Evolutionary conservation across 2,888 invertebrate genomes (phyloP).

Genomic region (Atethmia centrago): DNA sequence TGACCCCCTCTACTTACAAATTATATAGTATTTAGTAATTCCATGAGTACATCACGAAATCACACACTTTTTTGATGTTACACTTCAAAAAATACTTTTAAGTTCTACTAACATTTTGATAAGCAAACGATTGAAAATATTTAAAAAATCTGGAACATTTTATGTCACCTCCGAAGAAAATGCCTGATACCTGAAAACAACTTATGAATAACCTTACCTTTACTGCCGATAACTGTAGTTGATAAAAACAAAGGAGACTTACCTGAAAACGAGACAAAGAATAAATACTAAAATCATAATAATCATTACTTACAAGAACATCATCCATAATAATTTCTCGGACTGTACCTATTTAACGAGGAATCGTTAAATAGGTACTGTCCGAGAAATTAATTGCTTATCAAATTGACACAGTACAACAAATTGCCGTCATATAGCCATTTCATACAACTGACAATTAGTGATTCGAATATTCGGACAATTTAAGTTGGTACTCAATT

Average conservation of each 20-base stretch:
- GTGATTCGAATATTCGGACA: too few species aligned
- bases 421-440: neutral
- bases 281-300: neutral
- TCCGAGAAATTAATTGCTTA: neutral
- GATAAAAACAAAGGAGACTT: slow-evolving; percentile 32
- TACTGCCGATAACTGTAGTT: neutral
- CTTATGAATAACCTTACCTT: slow-evolving; percentile 51
- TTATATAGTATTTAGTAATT: too few species aligned
- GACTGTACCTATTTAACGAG: too few species aligned
- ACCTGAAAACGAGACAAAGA: slow-evolving; percentile 51
- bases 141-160: neutral
- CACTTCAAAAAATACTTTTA: too few species aligned
- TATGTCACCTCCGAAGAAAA: neutral
- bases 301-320: neutral
- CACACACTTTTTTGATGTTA: too few species aligned
- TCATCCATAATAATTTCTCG: too few species aligned
- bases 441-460: too few species aligned
- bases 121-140: neutral
- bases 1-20: too few species aligned
- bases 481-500: too few species aligned
- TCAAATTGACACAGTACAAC: neutral
- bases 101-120: too few species aligned
- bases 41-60: too few species aligned
- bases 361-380: neutral
- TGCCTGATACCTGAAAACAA: neutral